These are phyloP conservation scores for Melanerpes aurifrons DNA, from an alignment of 2,113 vertebrate genomes.

Conservation along the genomic window DNA sequence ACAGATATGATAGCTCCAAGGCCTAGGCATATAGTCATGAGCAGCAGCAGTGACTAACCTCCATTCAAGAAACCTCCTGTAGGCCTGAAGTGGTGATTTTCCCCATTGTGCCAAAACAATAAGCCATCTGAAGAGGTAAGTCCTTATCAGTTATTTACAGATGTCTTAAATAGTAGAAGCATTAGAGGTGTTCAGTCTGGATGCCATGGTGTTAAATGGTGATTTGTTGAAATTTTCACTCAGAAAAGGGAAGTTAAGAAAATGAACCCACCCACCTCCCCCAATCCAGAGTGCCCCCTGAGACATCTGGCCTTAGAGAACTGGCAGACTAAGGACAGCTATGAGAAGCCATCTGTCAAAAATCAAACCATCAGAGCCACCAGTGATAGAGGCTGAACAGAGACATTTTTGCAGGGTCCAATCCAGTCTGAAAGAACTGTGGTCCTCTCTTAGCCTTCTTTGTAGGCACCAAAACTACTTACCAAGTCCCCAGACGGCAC, in stretches of 20 bases:
- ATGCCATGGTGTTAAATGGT: neutral
- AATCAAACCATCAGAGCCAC: neutral
- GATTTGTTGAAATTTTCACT: neutral
- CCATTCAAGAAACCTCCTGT: neutral
- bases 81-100: neutral
- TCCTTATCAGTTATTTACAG: conserved; percentile 30
- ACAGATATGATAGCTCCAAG: neutral
- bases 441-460: neutral
- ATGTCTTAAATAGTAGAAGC: neutral
- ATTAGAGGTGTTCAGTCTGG: neutral
- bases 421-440: neutral
- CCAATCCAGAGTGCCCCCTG: neutral
- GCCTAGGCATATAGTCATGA: neutral
- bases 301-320: neutral
- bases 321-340: neutral
- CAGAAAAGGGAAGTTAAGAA: neutral
- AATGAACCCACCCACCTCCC: neutral
- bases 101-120: neutral
- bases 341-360: neutral
- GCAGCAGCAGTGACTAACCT: neutral
- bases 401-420: neutral
- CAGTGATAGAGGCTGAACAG: neutral
- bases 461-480: neutral
- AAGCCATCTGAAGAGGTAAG: neutral
- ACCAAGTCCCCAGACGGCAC: neutral